Conservation (phyloP, 2,888 invertebrate species). For the Malthinus seriepunctatus region DNA sequence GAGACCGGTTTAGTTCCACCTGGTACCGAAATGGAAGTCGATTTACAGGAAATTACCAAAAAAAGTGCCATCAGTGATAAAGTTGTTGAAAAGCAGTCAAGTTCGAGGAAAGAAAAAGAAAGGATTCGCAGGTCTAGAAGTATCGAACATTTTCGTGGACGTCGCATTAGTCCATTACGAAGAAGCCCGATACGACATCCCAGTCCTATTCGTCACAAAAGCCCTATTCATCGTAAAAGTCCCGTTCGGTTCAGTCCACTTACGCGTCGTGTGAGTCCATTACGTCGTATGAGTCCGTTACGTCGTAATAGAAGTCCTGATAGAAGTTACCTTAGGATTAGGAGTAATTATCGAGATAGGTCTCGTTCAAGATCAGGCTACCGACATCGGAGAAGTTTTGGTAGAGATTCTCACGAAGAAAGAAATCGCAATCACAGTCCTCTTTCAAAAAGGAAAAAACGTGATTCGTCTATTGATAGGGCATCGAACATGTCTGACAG, state of each 20-base stretch:
- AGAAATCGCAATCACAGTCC: not conserved
- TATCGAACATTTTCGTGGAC: not conserved
- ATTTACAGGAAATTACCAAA: conserved; percentile 36
- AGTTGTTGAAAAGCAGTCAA: not conserved
- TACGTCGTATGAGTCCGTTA: not conserved
- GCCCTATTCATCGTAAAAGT: not conserved
- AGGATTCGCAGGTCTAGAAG: not conserved
- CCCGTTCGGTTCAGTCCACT: not conserved
- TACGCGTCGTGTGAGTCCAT: not conserved
- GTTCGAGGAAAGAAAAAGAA: conserved; percentile 8
- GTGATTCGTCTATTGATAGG: conserved; percentile 10
- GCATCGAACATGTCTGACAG: conserved; percentile 25
- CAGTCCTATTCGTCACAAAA: not conserved
- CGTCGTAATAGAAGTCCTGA: not conserved
- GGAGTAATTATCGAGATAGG: not conserved
- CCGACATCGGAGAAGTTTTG: not conserved
- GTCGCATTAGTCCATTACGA: not conserved
- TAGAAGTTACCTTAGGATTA: not conserved
- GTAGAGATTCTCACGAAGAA: not conserved
- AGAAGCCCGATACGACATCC: not conserved
- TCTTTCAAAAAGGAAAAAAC: not conserved
- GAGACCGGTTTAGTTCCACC: conserved; percentile 56
- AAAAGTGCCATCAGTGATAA: not conserved
- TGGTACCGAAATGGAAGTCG: conserved; percentile 54
- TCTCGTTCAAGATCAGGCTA: conserved; percentile 1